A percentile compares a stretch with the other conserved stretches of the same genome.
These are phyloP conservation scores for Burhinus bistriatus DNA, from an alignment of 2,113 vertebrate genomes.

Conservation along the genomic window DNA sequence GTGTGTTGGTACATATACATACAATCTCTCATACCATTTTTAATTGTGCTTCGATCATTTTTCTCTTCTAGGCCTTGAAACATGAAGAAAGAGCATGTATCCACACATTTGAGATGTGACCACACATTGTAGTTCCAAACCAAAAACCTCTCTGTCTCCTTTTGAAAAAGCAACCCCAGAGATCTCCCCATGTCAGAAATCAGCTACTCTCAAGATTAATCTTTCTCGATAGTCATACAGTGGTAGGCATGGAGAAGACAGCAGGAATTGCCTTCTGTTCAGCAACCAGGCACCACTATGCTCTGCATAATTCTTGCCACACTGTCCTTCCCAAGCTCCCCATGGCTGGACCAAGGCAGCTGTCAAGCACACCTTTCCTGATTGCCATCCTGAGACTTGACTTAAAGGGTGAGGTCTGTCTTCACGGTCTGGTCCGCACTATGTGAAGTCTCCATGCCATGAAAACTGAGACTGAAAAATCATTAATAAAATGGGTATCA, in stretches of 20 bases:
- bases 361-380: background rate
- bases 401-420: background rate
- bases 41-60: background rate
- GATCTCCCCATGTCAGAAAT: background rate
- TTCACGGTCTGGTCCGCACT: background rate
- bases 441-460: too few species aligned
- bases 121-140: background rate
- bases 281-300: background rate
- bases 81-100: background rate
- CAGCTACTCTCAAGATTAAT: background rate
- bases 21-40: background rate
- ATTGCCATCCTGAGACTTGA: too few species aligned
- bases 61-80: background rate
- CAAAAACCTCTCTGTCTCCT: background rate
- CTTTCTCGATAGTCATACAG: too few species aligned
- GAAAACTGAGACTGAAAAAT: background rate
- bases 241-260: background rate
- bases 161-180: background rate
- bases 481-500: background rate
- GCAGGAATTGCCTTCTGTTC: background rate
- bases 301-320: fast-evolving
- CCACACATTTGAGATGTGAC: background rate
- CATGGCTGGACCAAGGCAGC: background rate
- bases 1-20: fast-evolving
- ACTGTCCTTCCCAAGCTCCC: fast-evolving